Evolutionary conservation across 2,888 invertebrate genomes (phyloP), one percentile per base, ranked within the genome.

Genomic region (Acanthopleura granulata): DNA sequence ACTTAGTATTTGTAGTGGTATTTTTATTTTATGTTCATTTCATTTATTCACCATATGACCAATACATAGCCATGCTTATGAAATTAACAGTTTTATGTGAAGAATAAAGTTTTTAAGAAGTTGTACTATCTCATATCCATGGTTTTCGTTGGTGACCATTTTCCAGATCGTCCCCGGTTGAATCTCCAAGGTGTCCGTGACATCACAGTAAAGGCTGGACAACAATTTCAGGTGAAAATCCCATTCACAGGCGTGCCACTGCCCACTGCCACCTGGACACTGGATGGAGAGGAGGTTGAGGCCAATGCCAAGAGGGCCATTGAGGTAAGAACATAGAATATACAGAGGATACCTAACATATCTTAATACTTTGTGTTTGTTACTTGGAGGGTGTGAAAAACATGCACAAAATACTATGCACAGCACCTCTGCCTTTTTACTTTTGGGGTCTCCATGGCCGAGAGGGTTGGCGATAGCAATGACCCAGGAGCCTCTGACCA

Each of bases 151-250:
- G 75, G 62, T 40, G 40, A 40, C 40, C 40, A 40, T 40, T 40
- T 40, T 40, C 40, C 97, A 1, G 98, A 98, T 91, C 97, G 98
- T 89, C 99, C 99, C 30, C 94, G 95, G 89, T 95, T 99, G 94
- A 98, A 99, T 89, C 93, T 98, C 81, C 95, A 96, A 69, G 96
- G 95, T 74, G 95, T 99, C 71, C 94, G 97, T 70, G 99, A 99
- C 88, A 97, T 99, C 86, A 95, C 96, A 6, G 98, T 99, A 3
- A 94, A 96, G 82, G 99, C 99, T 79, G 99, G 99, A 73, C 98
- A 99, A 92, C 97, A 98, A 91, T 98, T 99, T 92, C 95, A 96
- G 83, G 97, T 99, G 88, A 96, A 96, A 87, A 95, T 99, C 22
- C 99, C 99, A 4, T 99, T 96, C 91, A 94, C 95, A 84, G 97